Evolutionary conservation across 2,888 invertebrate genomes (phyloP).

Genomic region (Automeris io): DNA sequence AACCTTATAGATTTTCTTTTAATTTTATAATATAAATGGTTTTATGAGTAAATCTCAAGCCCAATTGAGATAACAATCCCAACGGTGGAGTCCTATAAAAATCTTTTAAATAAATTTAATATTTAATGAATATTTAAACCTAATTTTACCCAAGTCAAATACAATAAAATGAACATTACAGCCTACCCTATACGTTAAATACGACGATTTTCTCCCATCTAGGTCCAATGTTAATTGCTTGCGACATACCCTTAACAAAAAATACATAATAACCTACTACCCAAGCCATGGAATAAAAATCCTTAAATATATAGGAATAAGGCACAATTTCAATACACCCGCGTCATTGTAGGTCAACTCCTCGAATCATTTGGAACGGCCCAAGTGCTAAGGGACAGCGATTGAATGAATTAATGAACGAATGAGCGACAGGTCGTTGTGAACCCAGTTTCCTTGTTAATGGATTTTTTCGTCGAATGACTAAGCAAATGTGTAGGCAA

Average conservation of each 20-base stretch:
- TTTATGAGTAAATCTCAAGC: too few relatives aligned
- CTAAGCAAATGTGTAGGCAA: background rate
- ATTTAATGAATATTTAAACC: constrained; percentile 2
- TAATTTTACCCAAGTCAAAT: constrained; percentile 9
- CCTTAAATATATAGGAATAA: background rate
- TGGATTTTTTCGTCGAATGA: background rate
- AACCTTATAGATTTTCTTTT: too few relatives aligned
- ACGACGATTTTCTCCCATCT: constrained; percentile 8
- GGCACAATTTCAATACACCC: background rate
- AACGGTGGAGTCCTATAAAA: too few relatives aligned
- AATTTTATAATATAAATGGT: too few relatives aligned
- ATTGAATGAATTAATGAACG: background rate
- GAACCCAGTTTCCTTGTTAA: constrained; percentile 1
- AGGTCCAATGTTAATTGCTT: constrained; percentile 8
- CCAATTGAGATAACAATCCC: too few relatives aligned
- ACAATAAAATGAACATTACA: constrained; percentile 11
- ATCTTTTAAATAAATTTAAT: background rate
- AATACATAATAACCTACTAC: background rate
- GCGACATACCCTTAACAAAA: constrained; percentile 7
- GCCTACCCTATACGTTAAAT: constrained; percentile 7
- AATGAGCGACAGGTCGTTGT: background rate
- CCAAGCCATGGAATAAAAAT: background rate
- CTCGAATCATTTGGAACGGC: constrained; percentile 1
- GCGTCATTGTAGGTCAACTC: background rate
- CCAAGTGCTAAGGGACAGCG: constrained; percentile 3